Base-by-base conservation (phyloP, 2,113 vertebrate species). In the Chaetops frenatus region DNA sequence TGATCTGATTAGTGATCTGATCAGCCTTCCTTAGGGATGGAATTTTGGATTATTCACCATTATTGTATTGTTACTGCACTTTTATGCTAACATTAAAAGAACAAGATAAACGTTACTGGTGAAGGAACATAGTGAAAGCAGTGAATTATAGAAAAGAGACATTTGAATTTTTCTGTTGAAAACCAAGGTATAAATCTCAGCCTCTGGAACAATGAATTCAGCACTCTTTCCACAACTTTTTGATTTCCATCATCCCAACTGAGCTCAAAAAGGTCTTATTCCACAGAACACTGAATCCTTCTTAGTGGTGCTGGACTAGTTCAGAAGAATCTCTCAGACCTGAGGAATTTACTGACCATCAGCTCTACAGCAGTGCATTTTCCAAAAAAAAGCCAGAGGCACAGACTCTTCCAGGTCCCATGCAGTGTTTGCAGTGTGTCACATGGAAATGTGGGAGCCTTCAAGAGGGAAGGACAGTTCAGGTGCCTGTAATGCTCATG, bases 11-110 rank as follows among this genome's bases (percentile, higher is more conserved):
- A 86, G 79, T 65, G 56, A 71, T 60, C 80, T 72, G 60, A 67
- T 57, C 86, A 86, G 79, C 45, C 31, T 85, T 94, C 89, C 92
- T 90, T 74, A 82, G 86, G 82, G 92, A 91, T 70, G 44, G 87
- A 80, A 90, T 95, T 97, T 95, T 61, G 90, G 15, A 47, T 90
- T 89, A 87, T 85, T 89, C 73, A 53, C 82, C 51, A 73, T 94
- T 96, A 74, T 86, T 96, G 54, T 82, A 88, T 83, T 90, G 84
- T 95, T 90, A 82, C 78, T 92, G 56, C 60, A 77, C 73, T 94
- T 96, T 78, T 65, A 60, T 66, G 38, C 64, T 38, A 44, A 40
- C 31, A 47, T n/a, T 36, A 33, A 86, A 57, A 22, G 36, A 82
- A 62, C 67, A 85, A 73, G 53, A 62, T 10, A 67, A 57, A 65